A percentile compares a stretch with the other conserved stretches of the same genome.
These are phyloP conservation scores for Cladopsammia gracilis DNA, from an alignment of 64 coral and sea anemone species.

Conservation along the genomic window DNA sequence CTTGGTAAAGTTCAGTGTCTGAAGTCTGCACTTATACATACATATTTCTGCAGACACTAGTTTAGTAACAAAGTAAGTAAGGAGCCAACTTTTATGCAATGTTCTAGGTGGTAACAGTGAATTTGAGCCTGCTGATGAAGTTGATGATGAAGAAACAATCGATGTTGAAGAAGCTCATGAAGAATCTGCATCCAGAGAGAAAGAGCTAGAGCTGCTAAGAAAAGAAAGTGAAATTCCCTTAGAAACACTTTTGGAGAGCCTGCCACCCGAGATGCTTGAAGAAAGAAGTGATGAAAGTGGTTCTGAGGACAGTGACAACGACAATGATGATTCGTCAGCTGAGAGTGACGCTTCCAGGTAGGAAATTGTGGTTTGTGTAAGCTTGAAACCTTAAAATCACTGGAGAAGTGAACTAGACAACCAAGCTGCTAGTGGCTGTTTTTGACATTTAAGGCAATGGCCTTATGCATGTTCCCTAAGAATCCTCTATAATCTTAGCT, in stretches of 20 bases:
- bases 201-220: slow-evolving; percentile 57
- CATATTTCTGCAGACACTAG: too few relatives aligned
- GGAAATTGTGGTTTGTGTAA: background rate
- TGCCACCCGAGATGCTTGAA: slow-evolving; percentile 76
- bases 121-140: slow-evolving; percentile 82
- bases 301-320: slow-evolving; percentile 44
- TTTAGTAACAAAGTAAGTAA: too few relatives aligned
- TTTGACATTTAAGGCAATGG: background rate
- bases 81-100: too few relatives aligned
- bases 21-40: too few relatives aligned
- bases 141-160: slow-evolving; percentile 97
- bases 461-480: background rate
- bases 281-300: slow-evolving; percentile 50
- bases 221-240: slow-evolving; percentile 82
- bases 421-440: background rate
- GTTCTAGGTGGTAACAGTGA: slow-evolving; percentile 80
- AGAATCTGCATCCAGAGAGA: slow-evolving; percentile 38
- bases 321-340: slow-evolving; percentile 34
- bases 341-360: slow-evolving; percentile 58
- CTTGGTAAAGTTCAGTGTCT: too few relatives aligned
- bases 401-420: background rate
- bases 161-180: slow-evolving; percentile 79
- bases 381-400: background rate
- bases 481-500: background rate
- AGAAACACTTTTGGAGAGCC: slow-evolving; percentile 71